A percentile compares a stretch with the other conserved stretches of the same genome.
phyloP scores from a whole-genome alignment of 2,888 invertebrate genomes.

The Apamea anceps region DNA sequence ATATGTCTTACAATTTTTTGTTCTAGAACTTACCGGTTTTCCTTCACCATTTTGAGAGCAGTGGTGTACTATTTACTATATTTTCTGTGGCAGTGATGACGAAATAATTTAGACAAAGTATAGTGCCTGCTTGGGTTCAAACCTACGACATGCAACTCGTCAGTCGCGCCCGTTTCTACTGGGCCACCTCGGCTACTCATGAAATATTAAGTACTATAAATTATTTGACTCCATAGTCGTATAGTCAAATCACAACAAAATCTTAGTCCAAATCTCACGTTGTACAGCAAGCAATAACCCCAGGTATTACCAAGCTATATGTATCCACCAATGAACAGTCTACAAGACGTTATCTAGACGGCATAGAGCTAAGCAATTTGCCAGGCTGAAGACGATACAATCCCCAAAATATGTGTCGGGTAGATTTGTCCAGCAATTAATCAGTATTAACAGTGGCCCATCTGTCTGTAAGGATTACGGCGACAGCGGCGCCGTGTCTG shows the following conservation, averaged over 20 bases:
- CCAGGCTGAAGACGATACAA: slow-evolving; percentile 62
- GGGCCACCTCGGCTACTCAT: background rate
- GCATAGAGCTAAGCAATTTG: slow-evolving; percentile 60
- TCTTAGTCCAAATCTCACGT: slow-evolving; percentile 1
- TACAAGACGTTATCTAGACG: slow-evolving; percentile 53
- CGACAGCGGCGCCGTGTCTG: slow-evolving; percentile 63
- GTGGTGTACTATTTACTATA: too few species aligned
- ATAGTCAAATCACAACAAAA: slow-evolving; percentile 5
- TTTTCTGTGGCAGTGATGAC: too few species aligned
- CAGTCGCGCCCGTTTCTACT: background rate
- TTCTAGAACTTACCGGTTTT: too few species aligned
- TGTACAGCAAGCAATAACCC: background rate
- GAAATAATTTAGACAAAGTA: background rate
- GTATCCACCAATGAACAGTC: slow-evolving; percentile 28
- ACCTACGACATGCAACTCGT: background rate
- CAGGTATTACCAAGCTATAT: slow-evolving; percentile 23
- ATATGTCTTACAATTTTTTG: too few species aligned
- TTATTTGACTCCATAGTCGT: background rate
- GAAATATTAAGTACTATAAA: background rate
- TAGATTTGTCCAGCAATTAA: slow-evolving; percentile 69
- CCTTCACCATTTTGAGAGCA: background rate
- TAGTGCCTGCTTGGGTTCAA: background rate
- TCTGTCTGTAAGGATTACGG: slow-evolving; percentile 69
- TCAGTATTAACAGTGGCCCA: slow-evolving; percentile 70
- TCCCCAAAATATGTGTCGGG: slow-evolving; percentile 71